phyloP scores from a whole-genome alignment of 2,888 invertebrate genomes.

The Drosophila infuscata region DNA sequence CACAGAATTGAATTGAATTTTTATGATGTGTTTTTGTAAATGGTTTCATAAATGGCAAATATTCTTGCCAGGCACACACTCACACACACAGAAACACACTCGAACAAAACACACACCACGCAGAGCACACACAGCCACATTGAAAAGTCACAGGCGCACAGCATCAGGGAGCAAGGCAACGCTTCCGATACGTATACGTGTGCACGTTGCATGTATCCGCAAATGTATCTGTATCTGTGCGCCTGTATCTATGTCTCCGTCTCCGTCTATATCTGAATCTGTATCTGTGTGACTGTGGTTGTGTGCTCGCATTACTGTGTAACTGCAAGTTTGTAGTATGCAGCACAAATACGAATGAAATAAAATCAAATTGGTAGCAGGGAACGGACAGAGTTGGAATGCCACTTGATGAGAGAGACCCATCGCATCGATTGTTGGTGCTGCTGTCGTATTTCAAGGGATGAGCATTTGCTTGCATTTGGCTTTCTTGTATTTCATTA shows the following conservation, averaged over 20 bases:
- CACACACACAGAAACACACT: background rate
- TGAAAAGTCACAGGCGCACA: constrained; percentile 40
- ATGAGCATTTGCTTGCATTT: constrained; percentile 1
- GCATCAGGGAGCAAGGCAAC: constrained; percentile 13
- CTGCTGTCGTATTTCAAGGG: constrained; percentile 3
- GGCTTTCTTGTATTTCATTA: constrained; percentile 68
- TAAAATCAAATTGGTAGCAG: constrained; percentile 57
- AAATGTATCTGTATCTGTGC: constrained; percentile 11
- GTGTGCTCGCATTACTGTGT: constrained; percentile 30
- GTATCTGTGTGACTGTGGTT: background rate
- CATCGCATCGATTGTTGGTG: background rate
- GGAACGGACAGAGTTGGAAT: background rate
- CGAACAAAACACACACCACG: constrained; percentile 13
- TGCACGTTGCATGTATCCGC: constrained; percentile 18
- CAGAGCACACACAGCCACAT: constrained; percentile 18
- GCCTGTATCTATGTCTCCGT: background rate
- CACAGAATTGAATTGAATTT: constrained; percentile 75
- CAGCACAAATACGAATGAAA: constrained; percentile 47
- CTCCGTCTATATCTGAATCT: background rate
- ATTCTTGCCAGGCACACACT: constrained; percentile 31
- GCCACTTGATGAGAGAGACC: background rate
- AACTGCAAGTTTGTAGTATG: constrained; percentile 38
- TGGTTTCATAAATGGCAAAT: constrained; percentile 76
- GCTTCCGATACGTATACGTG: constrained; percentile 9
- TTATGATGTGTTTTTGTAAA: constrained; percentile 80